A percentile compares a stretch with the other conserved stretches of the same genome.
These are phyloP conservation scores for Drosophila lacertosa DNA, from an alignment of 1,140 invertebrate genomes.

Conservation along the genomic window DNA sequence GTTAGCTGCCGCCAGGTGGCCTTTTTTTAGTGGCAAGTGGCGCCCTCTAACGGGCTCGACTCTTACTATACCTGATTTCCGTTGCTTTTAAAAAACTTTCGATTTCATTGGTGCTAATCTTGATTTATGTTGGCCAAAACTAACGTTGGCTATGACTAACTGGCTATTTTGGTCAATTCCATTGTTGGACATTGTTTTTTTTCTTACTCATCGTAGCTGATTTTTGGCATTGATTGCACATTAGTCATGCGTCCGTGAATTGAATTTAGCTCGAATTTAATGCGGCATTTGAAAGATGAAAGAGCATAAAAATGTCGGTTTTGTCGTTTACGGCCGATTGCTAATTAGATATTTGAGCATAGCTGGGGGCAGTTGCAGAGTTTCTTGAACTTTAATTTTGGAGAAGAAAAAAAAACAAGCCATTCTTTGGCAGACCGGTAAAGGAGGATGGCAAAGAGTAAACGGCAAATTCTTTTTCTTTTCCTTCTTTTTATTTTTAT, in stretches of 20 bases:
- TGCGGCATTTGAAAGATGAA: slow-evolving; percentile 16
- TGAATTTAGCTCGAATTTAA: slow-evolving; percentile 7
- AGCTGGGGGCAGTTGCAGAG: slow-evolving; percentile 56
- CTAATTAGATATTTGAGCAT: slow-evolving; percentile 67
- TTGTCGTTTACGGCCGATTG: slow-evolving; percentile 33
- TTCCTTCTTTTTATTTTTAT: not conserved
- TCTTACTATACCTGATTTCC: not conserved
- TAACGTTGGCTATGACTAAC: slow-evolving; percentile 26
- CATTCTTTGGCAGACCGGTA: slow-evolving; percentile 36
- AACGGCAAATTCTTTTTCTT: slow-evolving; percentile 56
- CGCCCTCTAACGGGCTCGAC: not conserved
- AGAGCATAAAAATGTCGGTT: slow-evolving; percentile 52
- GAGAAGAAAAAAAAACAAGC: slow-evolving; percentile 26
- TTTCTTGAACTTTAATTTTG: slow-evolving; percentile 67
- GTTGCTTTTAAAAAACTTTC: slow-evolving; percentile 34
- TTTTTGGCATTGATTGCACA: slow-evolving; percentile 20
- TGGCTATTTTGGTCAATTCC: not conserved
- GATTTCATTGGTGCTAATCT: slow-evolving; percentile 1
- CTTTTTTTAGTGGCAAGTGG: not conserved
- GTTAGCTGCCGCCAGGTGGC: not conserved
- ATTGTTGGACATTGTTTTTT: slow-evolving; percentile 12
- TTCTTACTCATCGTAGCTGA: slow-evolving; percentile 6
- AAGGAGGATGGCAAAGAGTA: slow-evolving; percentile 35
- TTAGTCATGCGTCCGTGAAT: slow-evolving; percentile 26
- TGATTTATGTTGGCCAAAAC: slow-evolving; percentile 64